These are phyloP conservation scores for Cardiocondyla obscurior DNA, from an alignment of 1,140 invertebrate species.

Conservation along the genomic window DNA sequence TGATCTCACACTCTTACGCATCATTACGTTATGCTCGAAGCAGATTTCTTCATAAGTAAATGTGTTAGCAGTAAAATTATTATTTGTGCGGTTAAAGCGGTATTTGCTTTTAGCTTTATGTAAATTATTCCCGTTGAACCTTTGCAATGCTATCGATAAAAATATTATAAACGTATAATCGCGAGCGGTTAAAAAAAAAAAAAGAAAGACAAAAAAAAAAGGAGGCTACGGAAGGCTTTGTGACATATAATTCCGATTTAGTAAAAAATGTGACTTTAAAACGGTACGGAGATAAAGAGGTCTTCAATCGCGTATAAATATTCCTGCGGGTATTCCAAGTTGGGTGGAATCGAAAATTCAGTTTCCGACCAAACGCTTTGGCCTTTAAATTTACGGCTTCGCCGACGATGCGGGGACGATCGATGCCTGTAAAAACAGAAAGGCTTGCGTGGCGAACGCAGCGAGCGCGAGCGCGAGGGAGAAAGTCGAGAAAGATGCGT, in stretches of 20 bases:
- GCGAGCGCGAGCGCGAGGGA: conserved; percentile 14
- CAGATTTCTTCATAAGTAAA: not conserved
- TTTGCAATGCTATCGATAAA: not conserved
- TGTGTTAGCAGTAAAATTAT: not conserved
- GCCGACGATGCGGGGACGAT: conserved; percentile 11
- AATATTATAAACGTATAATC: not conserved
- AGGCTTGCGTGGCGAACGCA: not conserved
- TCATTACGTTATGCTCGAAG: not conserved
- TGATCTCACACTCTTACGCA: not conserved
- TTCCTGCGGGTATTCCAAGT: conserved; percentile 7
- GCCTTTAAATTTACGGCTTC: conserved; percentile 25
- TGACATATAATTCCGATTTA: not conserved
- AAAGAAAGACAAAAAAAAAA: too few species aligned
- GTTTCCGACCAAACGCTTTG: not conserved
- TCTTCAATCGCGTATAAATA: conserved; percentile 4
- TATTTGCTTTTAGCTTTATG: conserved; percentile 15
- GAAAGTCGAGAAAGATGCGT: conserved; percentile 7
- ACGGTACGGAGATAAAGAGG: not conserved
- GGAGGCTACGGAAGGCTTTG: not conserved
- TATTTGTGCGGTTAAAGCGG: conserved; percentile 22
- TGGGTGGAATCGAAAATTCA: conserved; percentile 24
- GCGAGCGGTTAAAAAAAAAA: not conserved
- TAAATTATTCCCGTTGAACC: conserved; percentile 20
- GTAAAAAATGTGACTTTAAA: not conserved
- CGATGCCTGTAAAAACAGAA: conserved; percentile 47